These are phyloP conservation scores for Buathra laborator DNA, from an alignment of 2,888 invertebrate genomes.

Conservation along the genomic window DNA sequence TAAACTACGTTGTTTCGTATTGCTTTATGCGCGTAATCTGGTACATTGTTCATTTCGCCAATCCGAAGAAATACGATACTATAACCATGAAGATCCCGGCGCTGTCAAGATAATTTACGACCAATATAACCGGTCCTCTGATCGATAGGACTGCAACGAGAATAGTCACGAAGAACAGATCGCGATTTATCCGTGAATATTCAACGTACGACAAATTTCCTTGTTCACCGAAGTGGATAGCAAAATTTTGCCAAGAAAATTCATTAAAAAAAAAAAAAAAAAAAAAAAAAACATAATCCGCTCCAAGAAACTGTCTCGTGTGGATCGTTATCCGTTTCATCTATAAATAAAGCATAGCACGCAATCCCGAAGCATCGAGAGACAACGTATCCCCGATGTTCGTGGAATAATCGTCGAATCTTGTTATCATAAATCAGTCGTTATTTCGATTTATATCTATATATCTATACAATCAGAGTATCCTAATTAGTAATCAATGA, in stretches of 20 bases:
- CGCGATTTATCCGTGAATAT: neutral
- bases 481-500: constrained; percentile 47
- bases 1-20: too few species aligned
- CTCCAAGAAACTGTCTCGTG: neutral
- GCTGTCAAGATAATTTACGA: too few species aligned
- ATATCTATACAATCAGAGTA: constrained; percentile 20
- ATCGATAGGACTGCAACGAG: neutral
- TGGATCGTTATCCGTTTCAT: constrained; percentile 23
- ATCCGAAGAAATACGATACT: too few species aligned
- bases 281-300: neutral
- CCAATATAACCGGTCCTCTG: neutral
- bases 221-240: neutral
- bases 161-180: neutral
- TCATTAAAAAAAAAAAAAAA: neutral
- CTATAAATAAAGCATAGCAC: constrained; percentile 36
- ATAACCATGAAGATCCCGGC: too few species aligned
- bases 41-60: too few species aligned
- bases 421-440: constrained; percentile 8
- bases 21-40: too few species aligned
- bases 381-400: neutral
- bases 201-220: too few species aligned
- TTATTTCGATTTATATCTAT: neutral
- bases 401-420: constrained; percentile 11
- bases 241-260: neutral
- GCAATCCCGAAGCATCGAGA: constrained; percentile 19